phyloP scores from a whole-genome alignment of 2,797 vertebrate species.

The Poecilia gillii region DNA sequence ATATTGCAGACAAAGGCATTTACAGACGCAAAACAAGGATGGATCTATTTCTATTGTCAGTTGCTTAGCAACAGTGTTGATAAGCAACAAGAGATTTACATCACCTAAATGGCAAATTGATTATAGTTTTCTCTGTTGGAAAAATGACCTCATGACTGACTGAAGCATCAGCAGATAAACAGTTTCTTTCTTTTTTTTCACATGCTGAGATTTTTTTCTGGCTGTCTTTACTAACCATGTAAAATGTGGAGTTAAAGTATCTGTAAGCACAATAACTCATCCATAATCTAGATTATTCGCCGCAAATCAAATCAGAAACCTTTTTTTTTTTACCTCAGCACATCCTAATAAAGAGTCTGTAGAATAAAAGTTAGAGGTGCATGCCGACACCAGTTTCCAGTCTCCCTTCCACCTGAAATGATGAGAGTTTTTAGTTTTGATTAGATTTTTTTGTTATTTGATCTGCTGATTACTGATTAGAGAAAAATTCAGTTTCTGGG shows the following conservation, averaged over 20 bases:
- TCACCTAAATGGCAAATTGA: conserved; percentile 3
- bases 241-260: background rate
- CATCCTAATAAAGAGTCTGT: background rate
- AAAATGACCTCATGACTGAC: conserved; percentile 12
- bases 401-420: background rate
- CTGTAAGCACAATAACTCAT: background rate
- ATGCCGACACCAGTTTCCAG: background rate
- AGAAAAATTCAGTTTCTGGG: background rate
- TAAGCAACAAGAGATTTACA: conserved; percentile 2
- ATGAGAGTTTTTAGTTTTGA: background rate
- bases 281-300: background rate
- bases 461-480: background rate
- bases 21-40: conserved; percentile 1
- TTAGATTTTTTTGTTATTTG: background rate
- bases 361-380: background rate
- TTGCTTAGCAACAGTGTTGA: conserved; percentile 25
- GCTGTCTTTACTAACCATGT: background rate
- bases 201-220: background rate
- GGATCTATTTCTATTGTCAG: conserved; percentile 19
- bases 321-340: background rate
- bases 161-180: background rate
- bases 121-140: background rate
- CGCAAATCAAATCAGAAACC: background rate
- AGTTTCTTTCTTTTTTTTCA: background rate
- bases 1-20: background rate